A percentile compares a stretch with the other conserved stretches of the same genome.
phyloP scores from a whole-genome alignment of 35 echinoderm and acorn worm genomes.

The Apostichopus japonicus region DNA sequence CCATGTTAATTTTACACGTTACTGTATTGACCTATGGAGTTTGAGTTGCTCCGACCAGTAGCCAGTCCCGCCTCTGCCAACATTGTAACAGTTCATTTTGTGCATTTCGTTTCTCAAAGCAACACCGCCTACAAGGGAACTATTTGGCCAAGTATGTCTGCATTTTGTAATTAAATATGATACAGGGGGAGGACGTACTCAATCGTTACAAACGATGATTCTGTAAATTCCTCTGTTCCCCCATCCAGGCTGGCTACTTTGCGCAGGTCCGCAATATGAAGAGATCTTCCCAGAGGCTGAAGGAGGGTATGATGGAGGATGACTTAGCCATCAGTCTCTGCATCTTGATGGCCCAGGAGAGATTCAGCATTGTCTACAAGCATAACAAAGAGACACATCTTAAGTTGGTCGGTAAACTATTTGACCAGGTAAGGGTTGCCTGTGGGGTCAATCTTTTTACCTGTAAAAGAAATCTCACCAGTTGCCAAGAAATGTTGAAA shows the following conservation, averaged over 20 bases:
- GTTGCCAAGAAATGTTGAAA: neutral
- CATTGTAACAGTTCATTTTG: no score
- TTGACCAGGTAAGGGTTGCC: constrained; percentile 82
- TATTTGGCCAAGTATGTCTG: no score
- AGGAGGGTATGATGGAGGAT: constrained; percentile 87
- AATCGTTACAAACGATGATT: no score
- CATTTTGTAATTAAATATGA: no score
- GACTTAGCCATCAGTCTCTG: constrained; percentile 86
- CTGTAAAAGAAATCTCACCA: no score
- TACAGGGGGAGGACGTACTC: no score
- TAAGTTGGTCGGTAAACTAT: constrained; percentile 94
- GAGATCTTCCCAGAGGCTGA: constrained; percentile 89
- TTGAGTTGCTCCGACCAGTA: no score
- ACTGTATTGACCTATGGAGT: no score
- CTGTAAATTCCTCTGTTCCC: neutral
- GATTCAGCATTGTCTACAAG: constrained; percentile 87
- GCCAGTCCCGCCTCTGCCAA: no score
- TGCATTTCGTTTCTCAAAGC: no score
- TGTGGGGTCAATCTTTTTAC: neutral
- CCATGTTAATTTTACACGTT: no score
- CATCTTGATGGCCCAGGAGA: constrained; percentile 94
- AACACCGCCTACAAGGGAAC: no score
- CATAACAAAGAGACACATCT: constrained; percentile 81
- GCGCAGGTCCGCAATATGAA: constrained; percentile 97
- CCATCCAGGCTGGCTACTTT: constrained; percentile 90